These are phyloP conservation scores for Temnothorax curvispinosus DNA, from an alignment of 1,140 invertebrate species.

Conservation along the genomic window DNA sequence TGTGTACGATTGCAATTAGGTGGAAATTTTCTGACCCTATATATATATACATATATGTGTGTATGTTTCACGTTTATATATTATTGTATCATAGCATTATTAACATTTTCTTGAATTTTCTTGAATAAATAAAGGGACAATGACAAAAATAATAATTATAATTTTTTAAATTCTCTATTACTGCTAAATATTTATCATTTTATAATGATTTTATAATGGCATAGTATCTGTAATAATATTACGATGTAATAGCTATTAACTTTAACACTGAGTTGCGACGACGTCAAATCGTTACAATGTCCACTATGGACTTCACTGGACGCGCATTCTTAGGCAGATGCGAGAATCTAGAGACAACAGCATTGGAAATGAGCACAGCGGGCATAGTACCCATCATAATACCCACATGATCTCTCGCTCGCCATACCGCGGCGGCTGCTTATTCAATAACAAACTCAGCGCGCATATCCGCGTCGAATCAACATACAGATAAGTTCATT, in stretches of 20 bases:
- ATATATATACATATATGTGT: neutral
- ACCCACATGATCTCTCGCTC: neutral
- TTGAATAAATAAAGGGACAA: neutral
- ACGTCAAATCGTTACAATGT: neutral
- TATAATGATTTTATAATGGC: neutral
- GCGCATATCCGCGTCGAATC: constrained; percentile 54
- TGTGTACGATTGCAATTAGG: neutral
- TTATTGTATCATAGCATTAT: neutral
- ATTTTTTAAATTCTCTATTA: neutral
- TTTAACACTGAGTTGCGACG: neutral
- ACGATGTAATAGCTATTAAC: neutral
- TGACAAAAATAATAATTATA: neutral
- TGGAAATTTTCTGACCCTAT: neutral
- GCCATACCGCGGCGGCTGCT: neutral
- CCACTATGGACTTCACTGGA: neutral
- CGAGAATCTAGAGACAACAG: neutral
- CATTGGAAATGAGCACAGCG: constrained; percentile 6
- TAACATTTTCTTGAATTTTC: neutral
- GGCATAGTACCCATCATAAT: neutral
- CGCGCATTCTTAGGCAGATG: neutral
- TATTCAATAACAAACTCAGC: constrained; percentile 55
- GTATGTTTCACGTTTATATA: neutral
- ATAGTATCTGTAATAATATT: neutral
- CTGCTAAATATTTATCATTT: neutral
- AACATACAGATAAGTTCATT: constrained; percentile 66